phyloP scores from a whole-genome alignment of 2,888 invertebrate species.

The Habrosyne pyritoides region DNA sequence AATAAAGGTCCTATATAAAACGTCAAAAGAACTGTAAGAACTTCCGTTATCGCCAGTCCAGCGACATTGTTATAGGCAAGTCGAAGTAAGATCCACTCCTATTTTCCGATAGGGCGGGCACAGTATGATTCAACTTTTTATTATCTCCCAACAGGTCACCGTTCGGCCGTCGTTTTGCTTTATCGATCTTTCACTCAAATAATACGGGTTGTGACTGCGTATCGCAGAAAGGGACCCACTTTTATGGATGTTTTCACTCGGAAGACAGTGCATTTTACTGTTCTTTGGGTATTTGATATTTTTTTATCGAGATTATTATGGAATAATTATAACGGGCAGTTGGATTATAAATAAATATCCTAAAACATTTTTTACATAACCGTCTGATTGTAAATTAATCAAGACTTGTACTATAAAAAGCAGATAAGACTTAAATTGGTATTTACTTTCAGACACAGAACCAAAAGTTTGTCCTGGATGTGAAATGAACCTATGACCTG shows the following conservation, averaged over 20 bases:
- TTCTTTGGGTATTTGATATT: neutral
- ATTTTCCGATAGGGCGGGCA: constrained; percentile 77
- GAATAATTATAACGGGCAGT: too few relatives aligned
- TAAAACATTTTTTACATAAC: too few relatives aligned
- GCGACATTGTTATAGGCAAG: constrained; percentile 68
- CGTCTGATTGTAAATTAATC: too few relatives aligned
- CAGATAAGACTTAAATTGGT: too few relatives aligned
- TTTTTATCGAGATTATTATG: neutral
- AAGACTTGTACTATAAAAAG: too few relatives aligned
- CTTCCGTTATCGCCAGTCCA: constrained; percentile 52
- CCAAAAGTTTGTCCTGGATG: too few relatives aligned
- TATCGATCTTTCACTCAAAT: constrained; percentile 49
- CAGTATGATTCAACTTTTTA: constrained; percentile 80
- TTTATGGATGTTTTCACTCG: constrained; percentile 3
- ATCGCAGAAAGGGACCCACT: constrained; percentile 3
- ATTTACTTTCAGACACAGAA: too few relatives aligned
- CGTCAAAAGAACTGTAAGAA: constrained; percentile 21
- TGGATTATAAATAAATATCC: too few relatives aligned
- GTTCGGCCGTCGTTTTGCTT: constrained; percentile 40
- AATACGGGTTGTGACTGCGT: constrained; percentile 22
- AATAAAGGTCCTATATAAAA: neutral
- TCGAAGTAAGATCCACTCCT: constrained; percentile 70
- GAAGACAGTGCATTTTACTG: constrained; percentile 7
- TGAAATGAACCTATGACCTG: too few relatives aligned
- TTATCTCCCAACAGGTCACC: constrained; percentile 73